Conservation (phyloP, 2,113 vertebrate genomes). For the Genyomyrus donnyi region DNA sequence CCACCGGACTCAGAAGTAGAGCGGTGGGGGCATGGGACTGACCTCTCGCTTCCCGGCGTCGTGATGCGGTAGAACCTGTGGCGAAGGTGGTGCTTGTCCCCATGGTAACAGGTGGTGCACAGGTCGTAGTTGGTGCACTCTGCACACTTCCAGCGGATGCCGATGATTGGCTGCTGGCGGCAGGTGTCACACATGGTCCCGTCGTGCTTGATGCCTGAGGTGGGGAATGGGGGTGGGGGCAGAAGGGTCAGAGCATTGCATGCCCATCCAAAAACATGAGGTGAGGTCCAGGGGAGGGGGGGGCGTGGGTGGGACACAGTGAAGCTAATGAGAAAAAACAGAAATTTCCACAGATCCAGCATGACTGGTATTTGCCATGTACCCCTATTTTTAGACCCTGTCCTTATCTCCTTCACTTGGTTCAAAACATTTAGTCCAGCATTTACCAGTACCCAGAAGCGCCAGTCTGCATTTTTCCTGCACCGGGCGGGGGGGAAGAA, state of each 20-base stretch:
- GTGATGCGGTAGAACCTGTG: slow-evolving; percentile 98
- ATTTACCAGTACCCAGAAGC: not conserved
- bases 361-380: not conserved
- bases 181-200: slow-evolving; percentile 99
- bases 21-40: slow-evolving; percentile 25
- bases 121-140: slow-evolving; percentile 98
- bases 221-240: not conserved
- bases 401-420: not conserved
- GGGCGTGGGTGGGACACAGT: not conserved
- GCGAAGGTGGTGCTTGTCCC: slow-evolving; percentile 95
- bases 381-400: not conserved
- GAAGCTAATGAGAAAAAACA: not conserved
- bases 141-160: slow-evolving; percentile 98
- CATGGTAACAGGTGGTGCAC: slow-evolving; percentile 97
- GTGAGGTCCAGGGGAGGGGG: not conserved
- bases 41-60: slow-evolving; percentile 96
- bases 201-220: slow-evolving; percentile 91
- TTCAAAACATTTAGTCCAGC: not conserved
- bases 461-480: not conserved
- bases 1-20: no score
- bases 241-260: not conserved
- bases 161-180: slow-evolving; percentile 96
- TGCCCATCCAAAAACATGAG: not conserved
- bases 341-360: not conserved
- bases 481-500: not conserved